These are phyloP conservation scores for Spodoptera picta DNA, from an alignment of 2,888 invertebrate species.

Conservation along the genomic window DNA sequence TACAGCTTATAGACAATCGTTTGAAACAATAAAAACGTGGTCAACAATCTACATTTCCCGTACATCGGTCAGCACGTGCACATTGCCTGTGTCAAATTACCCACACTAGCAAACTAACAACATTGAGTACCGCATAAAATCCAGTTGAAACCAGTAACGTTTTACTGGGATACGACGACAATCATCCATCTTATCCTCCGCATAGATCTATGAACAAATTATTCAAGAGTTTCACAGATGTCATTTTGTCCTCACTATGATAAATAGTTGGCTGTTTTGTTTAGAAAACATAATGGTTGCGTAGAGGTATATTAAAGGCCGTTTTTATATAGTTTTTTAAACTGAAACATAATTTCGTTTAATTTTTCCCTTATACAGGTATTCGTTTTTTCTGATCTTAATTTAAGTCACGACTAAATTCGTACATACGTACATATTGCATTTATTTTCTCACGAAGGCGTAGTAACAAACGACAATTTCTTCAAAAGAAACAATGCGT, in stretches of 20 bases:
- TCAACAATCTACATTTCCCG: too few relatives aligned
- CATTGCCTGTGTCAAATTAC: slow-evolving; percentile 21
- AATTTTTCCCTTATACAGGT: too few relatives aligned
- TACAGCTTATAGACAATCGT: too few relatives aligned
- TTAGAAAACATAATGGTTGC: slow-evolving; percentile 18
- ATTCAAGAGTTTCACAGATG: slow-evolving; percentile 51
- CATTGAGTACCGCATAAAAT: slow-evolving; percentile 28
- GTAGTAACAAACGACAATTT: too few relatives aligned
- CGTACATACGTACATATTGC: too few relatives aligned
- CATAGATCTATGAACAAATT: slow-evolving; percentile 48
- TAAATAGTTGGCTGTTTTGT: slow-evolving; percentile 42
- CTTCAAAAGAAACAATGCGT: too few relatives aligned
- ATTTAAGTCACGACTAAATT: too few relatives aligned
- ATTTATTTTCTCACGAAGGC: too few relatives aligned
- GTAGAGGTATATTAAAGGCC: background rate
- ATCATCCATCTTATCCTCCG: slow-evolving; percentile 46
- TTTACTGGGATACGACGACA: slow-evolving; percentile 23
- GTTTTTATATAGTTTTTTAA: too few relatives aligned
- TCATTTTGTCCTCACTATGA: slow-evolving; percentile 44
- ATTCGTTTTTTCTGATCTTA: too few relatives aligned
- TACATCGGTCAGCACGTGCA: background rate
- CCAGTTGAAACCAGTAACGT: slow-evolving; percentile 22
- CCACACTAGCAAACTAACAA: slow-evolving; percentile 14
- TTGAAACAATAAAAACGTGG: too few relatives aligned
- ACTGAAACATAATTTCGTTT: too few relatives aligned